These are phyloP conservation scores for Geophilus truncorum DNA, from an alignment of 2,888 invertebrate species.

Conservation along the genomic window DNA sequence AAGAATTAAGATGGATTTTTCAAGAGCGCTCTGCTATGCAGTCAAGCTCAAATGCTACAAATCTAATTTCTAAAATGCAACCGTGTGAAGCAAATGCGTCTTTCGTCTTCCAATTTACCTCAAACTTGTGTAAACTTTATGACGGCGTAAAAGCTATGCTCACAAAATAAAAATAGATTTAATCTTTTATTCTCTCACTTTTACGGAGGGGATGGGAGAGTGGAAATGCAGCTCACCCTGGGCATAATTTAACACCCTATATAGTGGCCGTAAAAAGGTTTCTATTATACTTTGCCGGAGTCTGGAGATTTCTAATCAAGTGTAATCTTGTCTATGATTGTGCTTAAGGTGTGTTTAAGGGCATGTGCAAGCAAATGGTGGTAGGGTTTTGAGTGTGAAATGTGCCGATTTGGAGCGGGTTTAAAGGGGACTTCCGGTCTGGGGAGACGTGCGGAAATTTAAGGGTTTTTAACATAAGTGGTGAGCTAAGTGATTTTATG, in stretches of 20 bases:
- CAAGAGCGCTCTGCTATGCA: not conserved
- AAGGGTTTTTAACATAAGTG: no score
- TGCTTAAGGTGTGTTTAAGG: no score
- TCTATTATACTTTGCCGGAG: no score
- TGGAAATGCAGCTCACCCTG: not conserved
- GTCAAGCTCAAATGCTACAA: not conserved
- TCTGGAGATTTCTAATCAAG: no score
- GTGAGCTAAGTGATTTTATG: no score
- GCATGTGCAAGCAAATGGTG: no score
- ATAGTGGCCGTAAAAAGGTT: not conserved
- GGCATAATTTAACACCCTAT: not conserved
- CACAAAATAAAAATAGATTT: not conserved
- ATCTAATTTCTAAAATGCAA: not conserved
- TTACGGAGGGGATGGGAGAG: not conserved
- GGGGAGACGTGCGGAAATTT: no score
- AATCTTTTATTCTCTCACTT: not conserved
- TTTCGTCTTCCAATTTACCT: not conserved
- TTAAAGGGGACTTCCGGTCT: no score
- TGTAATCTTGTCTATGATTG: no score
- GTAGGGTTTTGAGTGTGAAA: no score
- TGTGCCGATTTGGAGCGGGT: no score
- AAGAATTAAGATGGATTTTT: constrained; percentile 2
- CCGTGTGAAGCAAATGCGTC: not conserved
- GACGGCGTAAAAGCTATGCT: not conserved
- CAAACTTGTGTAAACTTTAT: not conserved